Evolutionary conservation across 37 sponge, comb jelly and placozoan species (phyloP), one percentile per base, ranked within the genome.

Genomic region (Oopsacas minuta): DNA sequence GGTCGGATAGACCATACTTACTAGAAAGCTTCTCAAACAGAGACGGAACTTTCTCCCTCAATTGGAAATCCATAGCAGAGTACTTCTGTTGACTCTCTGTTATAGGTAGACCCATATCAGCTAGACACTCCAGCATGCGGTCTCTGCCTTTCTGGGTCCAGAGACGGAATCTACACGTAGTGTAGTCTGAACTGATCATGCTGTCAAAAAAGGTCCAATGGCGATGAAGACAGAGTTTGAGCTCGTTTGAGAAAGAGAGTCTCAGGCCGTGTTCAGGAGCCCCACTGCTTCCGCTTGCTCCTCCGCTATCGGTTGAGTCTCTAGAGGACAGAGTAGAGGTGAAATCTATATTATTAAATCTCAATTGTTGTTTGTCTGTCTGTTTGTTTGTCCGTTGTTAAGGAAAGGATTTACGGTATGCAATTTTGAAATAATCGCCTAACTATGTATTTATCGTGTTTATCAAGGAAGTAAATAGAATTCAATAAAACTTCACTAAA

Each of bases 171-270:
- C 92, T 94, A 82, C 25, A 86, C 37, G 91, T 87, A 17, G 95
- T 94, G 91, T 94, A 94, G 37, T 87, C 83, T 0, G 99, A 97
- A 51, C 92, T 86, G 22, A 87, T 89, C 34, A 97, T 84, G 75
- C 95, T 95, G 37, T 97, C 99, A 39, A 93, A 95, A 35, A 97
- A 86, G 28, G 92, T 83, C 99, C 99, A 97, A 84, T 93, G 95
- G 36, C 95, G 52, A 84, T 97, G 94, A 35, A 93, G 90, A 46
- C 85, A 87, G 52, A 94, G 84, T 36, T 92, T 82, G 39, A 97
- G 83, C 22, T 61, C 75, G 75, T 61, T 61, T 7, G 75, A 61
- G 75, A 61, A 61, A 34, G 75, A 61, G 32, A 61, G 75, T 12
- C 75, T 61, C 75, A 61, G 30, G 22, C 75, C 75, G 75, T 61